These are phyloP conservation scores for Esperia sulphurella DNA, from an alignment of 2,888 invertebrate species.

Conservation along the genomic window DNA sequence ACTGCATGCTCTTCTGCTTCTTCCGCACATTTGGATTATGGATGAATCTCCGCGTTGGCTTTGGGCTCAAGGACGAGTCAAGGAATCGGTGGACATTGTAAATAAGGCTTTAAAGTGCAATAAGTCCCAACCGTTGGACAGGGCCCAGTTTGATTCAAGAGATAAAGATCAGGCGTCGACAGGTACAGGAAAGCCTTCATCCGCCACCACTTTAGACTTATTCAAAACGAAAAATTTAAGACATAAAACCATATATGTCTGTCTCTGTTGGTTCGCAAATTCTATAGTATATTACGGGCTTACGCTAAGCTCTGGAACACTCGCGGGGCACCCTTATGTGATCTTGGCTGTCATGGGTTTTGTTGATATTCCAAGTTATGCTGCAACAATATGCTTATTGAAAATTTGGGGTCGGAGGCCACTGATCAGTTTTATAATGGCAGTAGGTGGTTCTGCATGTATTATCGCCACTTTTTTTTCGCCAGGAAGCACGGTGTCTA, in stretches of 20 bases:
- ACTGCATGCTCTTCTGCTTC: conserved; percentile 84
- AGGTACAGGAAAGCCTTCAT: conserved; percentile 46
- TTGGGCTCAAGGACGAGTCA: conserved; percentile 88
- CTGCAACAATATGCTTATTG: conserved; percentile 84
- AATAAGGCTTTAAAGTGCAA: conserved; percentile 88
- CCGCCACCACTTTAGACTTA: conserved; percentile 84
- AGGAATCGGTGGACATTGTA: conserved; percentile 87
- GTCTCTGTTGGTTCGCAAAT: conserved; percentile 93
- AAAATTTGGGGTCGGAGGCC: conserved; percentile 87
- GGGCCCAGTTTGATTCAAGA: conserved; percentile 82
- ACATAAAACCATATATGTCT: conserved; percentile 88
- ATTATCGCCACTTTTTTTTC: conserved; percentile 85
- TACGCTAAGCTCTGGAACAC: conserved; percentile 87
- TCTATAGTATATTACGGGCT: conserved; percentile 92
- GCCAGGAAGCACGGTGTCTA: conserved; percentile 78
- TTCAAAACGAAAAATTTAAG: conserved; percentile 89
- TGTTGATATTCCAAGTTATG: conserved; percentile 90
- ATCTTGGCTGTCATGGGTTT: conserved; percentile 88
- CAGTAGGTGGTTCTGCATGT: conserved; percentile 88
- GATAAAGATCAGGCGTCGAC: conserved; percentile 72
- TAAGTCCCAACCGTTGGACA: conserved; percentile 81
- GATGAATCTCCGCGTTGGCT: conserved; percentile 94
- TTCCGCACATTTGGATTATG: conserved; percentile 92
- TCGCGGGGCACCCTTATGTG: conserved; percentile 90
- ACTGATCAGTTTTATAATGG: conserved; percentile 87